Base-by-base conservation (phyloP, 2,888 invertebrate genomes). In the Mythimna loreyi region DNA sequence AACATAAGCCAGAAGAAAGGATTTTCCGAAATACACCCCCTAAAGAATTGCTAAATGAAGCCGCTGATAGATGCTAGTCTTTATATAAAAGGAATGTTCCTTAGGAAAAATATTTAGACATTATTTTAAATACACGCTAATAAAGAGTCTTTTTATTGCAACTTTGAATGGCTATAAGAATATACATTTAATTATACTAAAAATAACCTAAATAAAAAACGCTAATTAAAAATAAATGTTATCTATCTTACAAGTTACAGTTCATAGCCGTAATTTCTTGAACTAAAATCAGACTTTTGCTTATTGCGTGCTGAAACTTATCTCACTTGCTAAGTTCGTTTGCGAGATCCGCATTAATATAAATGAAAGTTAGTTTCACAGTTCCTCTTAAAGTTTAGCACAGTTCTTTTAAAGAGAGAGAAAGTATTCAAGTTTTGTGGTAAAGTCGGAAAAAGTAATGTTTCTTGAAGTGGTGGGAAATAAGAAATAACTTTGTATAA, bases 311-410 rank as follows among this genome's bases (percentile, higher is more conserved):
- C 23, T 62, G 43, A 59, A 71, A 68, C 67, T 75, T 62, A 66
- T 69, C 60, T 71, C 59, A 47, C 55, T 67, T 23, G 53, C 58
- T 21, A 64, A 28, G 78, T 75, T 78, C 75, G 52, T 59, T 78
- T 52, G 60, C 33, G 64, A 71, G 43, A 58, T 73, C 75, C 75
- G 61, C 75, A 74, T 82, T 82, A 82, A 85, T 82, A 63, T 75
- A 77, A 71, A 75, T 71, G 23, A 67, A 83, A 81, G 68, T 82
- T 83, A 69, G 62, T 72, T 78, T 56, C 58, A 8, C 57, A 70
- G 59, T 81, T 72, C 50, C 23, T 60, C 73, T 72, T 69, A 61
- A 74, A 78, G 78, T 75, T 68, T 64, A 7, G 36, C 28, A 62
- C 64, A 53, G 55, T 75, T 67, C 64, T 69, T 79, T 65, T 21